phyloP scores from a whole-genome alignment of 2,888 invertebrate species.

The Cerastis rubricosa region DNA sequence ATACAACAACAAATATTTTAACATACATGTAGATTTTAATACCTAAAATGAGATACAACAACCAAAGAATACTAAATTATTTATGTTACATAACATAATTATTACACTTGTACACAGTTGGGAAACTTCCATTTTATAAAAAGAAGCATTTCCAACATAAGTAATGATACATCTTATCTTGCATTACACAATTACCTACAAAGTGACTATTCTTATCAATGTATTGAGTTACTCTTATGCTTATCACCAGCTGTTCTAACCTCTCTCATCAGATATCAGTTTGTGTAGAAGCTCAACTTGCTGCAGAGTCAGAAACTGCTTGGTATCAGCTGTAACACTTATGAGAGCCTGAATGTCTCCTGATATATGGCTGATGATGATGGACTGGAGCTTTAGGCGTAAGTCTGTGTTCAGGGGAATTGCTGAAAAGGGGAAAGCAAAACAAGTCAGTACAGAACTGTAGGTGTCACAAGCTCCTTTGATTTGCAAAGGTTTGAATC shows the following conservation, averaged over 20 bases:
- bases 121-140: neutral
- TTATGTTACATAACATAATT: conserved; percentile 12
- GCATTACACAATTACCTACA: conserved; percentile 9
- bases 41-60: conserved; percentile 55
- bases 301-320: conserved; percentile 75
- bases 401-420: conserved; percentile 81
- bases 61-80: conserved; percentile 27
- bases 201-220: conserved; percentile 15
- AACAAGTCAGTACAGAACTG: neutral
- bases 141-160: neutral
- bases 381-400: conserved; percentile 83
- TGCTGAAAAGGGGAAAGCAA: conserved; percentile 71
- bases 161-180: conserved; percentile 1
- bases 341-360: conserved; percentile 80
- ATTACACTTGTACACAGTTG: neutral
- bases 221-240: neutral
- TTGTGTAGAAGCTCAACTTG: conserved; percentile 80
- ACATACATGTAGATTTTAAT: conserved; percentile 33
- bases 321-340: conserved; percentile 77
- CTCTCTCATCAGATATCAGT: conserved; percentile 72
- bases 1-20: conserved; percentile 31
- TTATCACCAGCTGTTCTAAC: conserved; percentile 15
- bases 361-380: conserved; percentile 76
- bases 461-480: neutral
- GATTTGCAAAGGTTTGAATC: neutral